Evolutionary conservation across 2,888 invertebrate genomes (phyloP).

Genomic region (Parnassius mnemosyne): DNA sequence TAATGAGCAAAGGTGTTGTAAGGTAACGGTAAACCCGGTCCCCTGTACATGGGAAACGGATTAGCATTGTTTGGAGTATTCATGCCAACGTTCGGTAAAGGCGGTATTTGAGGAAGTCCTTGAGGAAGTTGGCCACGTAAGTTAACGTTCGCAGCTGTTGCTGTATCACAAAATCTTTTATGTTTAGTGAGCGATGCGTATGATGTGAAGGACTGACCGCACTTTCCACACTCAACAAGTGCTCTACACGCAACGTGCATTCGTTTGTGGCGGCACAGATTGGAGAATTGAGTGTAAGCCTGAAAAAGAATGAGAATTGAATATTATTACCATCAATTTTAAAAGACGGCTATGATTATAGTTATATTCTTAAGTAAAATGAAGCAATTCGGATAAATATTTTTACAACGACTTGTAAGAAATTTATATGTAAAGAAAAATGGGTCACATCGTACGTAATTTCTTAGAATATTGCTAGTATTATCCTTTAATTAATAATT

Average conservation of each 20-base stretch:
- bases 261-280: slow-evolving; percentile 99
- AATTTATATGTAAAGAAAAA: no score
- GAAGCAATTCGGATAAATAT: no score
- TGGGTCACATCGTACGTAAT: no score
- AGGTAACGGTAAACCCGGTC: slow-evolving; percentile 82
- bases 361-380: no score
- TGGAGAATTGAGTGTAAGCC: slow-evolving; percentile 99
- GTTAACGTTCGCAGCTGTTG: slow-evolving; percentile 73
- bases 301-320: slow-evolving; percentile 56
- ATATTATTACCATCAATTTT: neutral
- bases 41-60: slow-evolving; percentile 87
- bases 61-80: slow-evolving; percentile 70
- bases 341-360: no score
- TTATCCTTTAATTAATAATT: no score
- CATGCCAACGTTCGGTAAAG: slow-evolving; percentile 69
- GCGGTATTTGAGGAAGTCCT: slow-evolving; percentile 63
- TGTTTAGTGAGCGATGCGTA: slow-evolving; percentile 96
- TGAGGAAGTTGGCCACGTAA: slow-evolving; percentile 70
- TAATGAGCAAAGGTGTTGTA: slow-evolving; percentile 84
- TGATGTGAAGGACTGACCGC: slow-evolving; percentile 95
- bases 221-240: slow-evolving; percentile 96
- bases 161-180: slow-evolving; percentile 96
- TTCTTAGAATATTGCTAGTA: no score
- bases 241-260: slow-evolving; percentile 98
- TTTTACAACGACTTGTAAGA: no score